Evolutionary conservation across 2,113 vertebrate species (phyloP).

Genomic region (Notechis scutatus): DNA sequence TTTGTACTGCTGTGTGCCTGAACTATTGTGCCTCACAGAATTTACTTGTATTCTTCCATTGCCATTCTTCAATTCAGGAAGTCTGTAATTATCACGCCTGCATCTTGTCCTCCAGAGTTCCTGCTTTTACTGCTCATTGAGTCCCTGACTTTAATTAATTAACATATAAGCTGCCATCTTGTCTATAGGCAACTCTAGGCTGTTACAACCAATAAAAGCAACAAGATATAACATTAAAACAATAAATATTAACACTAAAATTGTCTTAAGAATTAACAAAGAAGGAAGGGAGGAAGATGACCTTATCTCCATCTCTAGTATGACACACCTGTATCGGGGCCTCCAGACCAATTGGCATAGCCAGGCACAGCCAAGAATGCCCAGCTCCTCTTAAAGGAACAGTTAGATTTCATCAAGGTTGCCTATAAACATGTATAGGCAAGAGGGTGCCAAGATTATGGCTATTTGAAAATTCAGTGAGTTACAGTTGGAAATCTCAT

Average conservation of each 20-base stretch:
- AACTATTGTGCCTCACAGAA: background rate
- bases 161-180: background rate
- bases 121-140: background rate
- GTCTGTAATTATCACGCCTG: background rate
- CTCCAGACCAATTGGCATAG: background rate
- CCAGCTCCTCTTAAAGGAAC: background rate
- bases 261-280: background rate
- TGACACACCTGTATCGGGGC: background rate
- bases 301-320: background rate
- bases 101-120: background rate
- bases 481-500: slow-evolving; percentile 75
- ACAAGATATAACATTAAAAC: background rate
- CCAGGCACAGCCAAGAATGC: background rate
- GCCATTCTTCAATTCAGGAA: background rate
- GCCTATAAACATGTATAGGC: background rate
- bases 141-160: background rate
- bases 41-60: background rate
- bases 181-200: background rate
- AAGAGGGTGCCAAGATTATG: background rate
- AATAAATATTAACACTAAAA: background rate
- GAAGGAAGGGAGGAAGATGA: background rate
- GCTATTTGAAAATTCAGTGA: slow-evolving; percentile 64
- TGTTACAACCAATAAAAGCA: background rate
- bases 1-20: background rate
- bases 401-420: background rate